These are phyloP conservation scores for Burhinus oedicnemus DNA, from an alignment of 2,113 vertebrate species.

Conservation along the genomic window DNA sequence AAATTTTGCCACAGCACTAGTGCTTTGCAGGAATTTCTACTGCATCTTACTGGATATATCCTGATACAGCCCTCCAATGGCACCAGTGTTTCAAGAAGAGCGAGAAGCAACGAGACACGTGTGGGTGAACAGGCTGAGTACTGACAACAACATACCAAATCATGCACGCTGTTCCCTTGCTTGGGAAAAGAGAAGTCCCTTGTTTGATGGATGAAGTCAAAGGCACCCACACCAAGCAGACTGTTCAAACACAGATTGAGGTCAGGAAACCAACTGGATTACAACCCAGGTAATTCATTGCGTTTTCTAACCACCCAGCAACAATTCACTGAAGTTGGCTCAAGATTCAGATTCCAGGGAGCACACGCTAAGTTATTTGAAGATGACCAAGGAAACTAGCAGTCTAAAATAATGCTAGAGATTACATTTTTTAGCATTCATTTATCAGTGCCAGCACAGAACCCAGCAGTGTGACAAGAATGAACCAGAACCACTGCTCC, in stretches of 20 bases:
- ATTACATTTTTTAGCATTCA: not conserved
- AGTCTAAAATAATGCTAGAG: not conserved
- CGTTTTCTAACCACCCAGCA: not conserved
- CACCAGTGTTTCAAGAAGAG: not conserved
- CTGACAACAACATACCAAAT: not conserved
- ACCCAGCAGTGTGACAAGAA: not conserved
- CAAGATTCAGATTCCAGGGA: not conserved
- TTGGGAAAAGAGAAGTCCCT: not conserved
- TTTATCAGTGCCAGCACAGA: not conserved
- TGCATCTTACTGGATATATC: not conserved
- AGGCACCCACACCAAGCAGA: not conserved
- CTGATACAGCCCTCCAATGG: not conserved
- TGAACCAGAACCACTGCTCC: not conserved
- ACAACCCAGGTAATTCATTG: not conserved
- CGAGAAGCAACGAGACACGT: not conserved
- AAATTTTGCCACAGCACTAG: not conserved
- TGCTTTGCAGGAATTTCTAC: not conserved
- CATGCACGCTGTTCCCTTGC: not conserved
- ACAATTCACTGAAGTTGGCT: not conserved
- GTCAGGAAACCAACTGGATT: not conserved
- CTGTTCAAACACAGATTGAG: not conserved
- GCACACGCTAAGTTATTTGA: not conserved
- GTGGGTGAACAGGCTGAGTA: not conserved
- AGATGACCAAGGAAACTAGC: not conserved
- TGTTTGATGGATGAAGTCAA: not conserved